Conservation (phyloP, 2,113 vertebrate species). For the Puntigrus tetrazona region DNA sequence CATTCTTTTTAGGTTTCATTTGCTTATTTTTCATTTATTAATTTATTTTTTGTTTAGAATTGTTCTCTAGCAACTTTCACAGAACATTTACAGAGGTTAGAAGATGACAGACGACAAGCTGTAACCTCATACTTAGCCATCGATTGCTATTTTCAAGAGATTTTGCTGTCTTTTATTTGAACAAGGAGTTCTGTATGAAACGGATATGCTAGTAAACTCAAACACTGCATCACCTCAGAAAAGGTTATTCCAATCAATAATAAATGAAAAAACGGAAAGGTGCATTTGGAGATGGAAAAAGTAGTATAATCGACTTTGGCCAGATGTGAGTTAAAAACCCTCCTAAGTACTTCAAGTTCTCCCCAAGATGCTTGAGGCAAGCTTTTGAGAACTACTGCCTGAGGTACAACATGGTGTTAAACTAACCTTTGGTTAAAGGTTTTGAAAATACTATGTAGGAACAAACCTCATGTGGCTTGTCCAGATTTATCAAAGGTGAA, state of each 20-base stretch:
- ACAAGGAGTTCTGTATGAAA: neutral
- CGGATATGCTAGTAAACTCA: neutral
- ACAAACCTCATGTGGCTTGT: constrained; percentile 14
- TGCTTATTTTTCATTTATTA: too few relatives aligned
- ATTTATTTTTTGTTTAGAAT: too few relatives aligned
- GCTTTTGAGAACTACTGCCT: constrained; percentile 29
- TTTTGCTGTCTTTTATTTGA: neutral
- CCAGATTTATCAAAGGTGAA: constrained; percentile 21
- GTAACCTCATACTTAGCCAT: neutral
- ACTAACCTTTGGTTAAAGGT: constrained; percentile 30
- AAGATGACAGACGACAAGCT: neutral
- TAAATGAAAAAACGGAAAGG: neutral
- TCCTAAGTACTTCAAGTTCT: constrained; percentile 11
- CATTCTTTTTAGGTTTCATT: too few relatives aligned
- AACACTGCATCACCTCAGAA: neutral
- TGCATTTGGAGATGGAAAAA: neutral
- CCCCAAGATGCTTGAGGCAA: constrained; percentile 20
- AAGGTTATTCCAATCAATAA: constrained; percentile 16
- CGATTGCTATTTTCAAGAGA: neutral
- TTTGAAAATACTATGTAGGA: neutral
- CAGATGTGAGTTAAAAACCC: neutral
- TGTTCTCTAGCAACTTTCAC: neutral
- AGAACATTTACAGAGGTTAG: too few relatives aligned
- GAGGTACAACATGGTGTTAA: constrained; percentile 23
- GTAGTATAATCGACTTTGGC: neutral